Base-by-base conservation (phyloP, 1,140 invertebrate genomes). In the Leguminivora glycinivorella region DNA sequence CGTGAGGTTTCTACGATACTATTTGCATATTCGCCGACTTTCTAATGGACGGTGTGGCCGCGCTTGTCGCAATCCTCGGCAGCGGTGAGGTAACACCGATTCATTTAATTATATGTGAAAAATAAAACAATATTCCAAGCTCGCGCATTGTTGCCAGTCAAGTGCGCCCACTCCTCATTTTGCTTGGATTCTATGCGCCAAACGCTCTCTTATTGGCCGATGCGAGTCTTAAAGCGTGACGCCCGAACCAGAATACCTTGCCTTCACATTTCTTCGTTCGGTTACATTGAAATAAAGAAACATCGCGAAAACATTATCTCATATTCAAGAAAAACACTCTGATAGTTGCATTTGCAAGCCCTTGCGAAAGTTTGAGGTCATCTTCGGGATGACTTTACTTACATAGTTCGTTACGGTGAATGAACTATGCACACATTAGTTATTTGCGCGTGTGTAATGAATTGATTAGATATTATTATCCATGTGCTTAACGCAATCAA, bases 11-110 rank as follows among this genome's bases (percentile, higher is more conserved):
- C 88, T 90, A 91, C 88, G 83, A 89, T 89, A 91, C 87, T 90
- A 91, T 91, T 91, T 91, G 89, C 89, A 91, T 91, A 91, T 91
- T 89, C 85, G 83, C 82, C 83, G 87, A 91, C 89, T 91, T 91
- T 91, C 89, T 91, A 91, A 91, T 91, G 87, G 87, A 90, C 87
- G 84, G 89, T 88, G 83, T 81, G 85, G 81, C 82, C 80, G 79
- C 67, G 86, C 84, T 91, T 89, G 89, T 88, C 84, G 86, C 87
- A 89, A 89, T 88, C 84, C 84, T 83, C 82, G 78, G 79, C 79
- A 78, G 76, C 77, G 78, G 83, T 89, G 87, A 88, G 86, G 87
- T 91, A 89, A 91, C 86, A 83, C 75, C 81, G 79, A 86, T 87
- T 84, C 79, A 84, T 88, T 88, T 89, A 89, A 88, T 88, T 88